Evolutionary conservation across 2,888 invertebrate species (phyloP), one percentile per base, ranked within the genome.

Genomic region (Apamea anceps): DNA sequence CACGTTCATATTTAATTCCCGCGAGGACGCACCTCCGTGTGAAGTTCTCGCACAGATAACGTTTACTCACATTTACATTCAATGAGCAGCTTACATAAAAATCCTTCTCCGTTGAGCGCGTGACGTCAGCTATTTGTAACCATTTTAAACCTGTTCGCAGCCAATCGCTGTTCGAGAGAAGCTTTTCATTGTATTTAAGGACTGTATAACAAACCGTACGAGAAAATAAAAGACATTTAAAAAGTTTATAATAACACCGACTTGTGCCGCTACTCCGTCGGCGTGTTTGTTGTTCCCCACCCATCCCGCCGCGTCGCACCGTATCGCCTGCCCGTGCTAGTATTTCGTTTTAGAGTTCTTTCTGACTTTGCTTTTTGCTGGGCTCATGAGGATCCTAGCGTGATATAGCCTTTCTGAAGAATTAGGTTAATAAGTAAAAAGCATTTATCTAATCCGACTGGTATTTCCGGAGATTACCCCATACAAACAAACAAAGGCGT

Each of bases 41-140:
- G 51, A 21, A 45, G 54, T 62, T 28, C 54, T 77, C 54, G 37
- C 65, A 60, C 63, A 72, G 66, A 82, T 73, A 77, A 79, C 75
- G 72, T 80, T 74, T 48, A 62, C 51, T 67, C 51, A 70, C 81
- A 65, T 79, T 82, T 79, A 80, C 74, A 75, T 82, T 80, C 79
- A 74, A 80, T 80, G 75, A 85, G 57, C 65, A 66, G 79, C 67
- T 71, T 75, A 76, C 65, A 81, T 42, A 75, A 76, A 76, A 66
- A 68, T 66, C 60, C 63, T 66, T 70, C 76, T 25, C 60, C 73
- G 72, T 13, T 13, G n/a, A 60, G 7, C 62, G 37, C 71, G 37
- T 72, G 57, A 72, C 72, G 66, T 54, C 48, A 65, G 60, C 12
- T 71, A 67, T 76, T 71, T 78, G 75, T 71, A 71, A 76, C 21